phyloP scores from a whole-genome alignment of 1,140 invertebrate genomes.

The Euwallacea fornicatus region DNA sequence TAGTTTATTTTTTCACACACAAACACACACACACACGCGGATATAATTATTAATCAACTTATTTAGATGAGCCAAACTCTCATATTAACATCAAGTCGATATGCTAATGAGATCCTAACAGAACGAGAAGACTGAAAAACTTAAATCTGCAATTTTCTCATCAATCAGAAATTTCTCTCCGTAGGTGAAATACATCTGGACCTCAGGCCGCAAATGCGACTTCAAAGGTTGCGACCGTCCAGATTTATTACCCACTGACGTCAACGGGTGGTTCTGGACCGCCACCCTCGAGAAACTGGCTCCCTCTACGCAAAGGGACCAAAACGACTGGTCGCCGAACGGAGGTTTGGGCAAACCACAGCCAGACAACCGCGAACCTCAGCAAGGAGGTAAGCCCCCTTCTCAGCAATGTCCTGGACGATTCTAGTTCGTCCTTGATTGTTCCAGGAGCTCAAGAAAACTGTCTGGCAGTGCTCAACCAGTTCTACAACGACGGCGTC shows the following conservation, averaged over 20 bases:
- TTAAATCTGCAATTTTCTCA: no score
- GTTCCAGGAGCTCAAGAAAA: constrained; percentile 67
- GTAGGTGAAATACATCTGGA: constrained; percentile 83
- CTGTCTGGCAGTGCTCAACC: constrained; percentile 77
- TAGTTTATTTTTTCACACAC: no score
- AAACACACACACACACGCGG: no score
- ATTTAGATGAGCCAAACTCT: no score
- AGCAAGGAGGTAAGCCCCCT: constrained; percentile 61
- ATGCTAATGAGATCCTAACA: no score
- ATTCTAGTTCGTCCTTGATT: not conserved
- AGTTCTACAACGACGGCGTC: constrained; percentile 84
- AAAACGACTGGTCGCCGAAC: constrained; percentile 81
- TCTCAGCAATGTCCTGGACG: not conserved
- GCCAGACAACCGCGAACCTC: constrained; percentile 76
- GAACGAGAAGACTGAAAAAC: no score
- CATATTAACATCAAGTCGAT: no score
- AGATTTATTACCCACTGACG: constrained; percentile 71
- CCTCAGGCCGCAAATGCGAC: constrained; percentile 80
- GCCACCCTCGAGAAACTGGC: constrained; percentile 78
- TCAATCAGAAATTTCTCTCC: no score
- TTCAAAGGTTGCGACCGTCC: constrained; percentile 81
- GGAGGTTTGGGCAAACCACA: constrained; percentile 79
- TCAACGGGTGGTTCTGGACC: constrained; percentile 89
- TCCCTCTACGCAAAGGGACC: constrained; percentile 70
- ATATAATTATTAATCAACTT: no score